Percentiles rank a stretch among this genome's conserved stretches.
Conservation (phyloP, 2,888 invertebrate genomes). For the Sarcophaga rosellei region DNA sequence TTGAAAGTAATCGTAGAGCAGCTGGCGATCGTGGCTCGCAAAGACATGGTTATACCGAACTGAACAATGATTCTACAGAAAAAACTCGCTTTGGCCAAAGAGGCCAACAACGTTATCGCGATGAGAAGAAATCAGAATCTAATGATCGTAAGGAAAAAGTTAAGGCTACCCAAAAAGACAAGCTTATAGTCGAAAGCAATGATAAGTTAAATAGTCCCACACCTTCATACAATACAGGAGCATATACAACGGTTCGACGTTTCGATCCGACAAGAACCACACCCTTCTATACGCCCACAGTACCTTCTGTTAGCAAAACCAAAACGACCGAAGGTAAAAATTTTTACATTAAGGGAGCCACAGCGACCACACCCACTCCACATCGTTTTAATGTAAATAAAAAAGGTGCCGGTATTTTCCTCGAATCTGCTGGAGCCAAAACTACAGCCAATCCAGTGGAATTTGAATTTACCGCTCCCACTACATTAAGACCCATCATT, state of each 20-base stretch:
- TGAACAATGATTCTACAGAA: conserved; percentile 68
- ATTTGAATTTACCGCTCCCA: conserved; percentile 65
- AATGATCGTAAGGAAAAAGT: conserved; percentile 66
- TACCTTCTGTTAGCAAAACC: conserved; percentile 76
- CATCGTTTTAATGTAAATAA: conserved; percentile 73
- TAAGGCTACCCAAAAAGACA: conserved; percentile 67
- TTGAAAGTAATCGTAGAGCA: conserved; percentile 33
- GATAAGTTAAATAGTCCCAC: conserved; percentile 72
- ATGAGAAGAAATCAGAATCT: conserved; percentile 69
- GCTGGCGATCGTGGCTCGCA: conserved; percentile 70
- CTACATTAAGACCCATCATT: conserved; percentile 74
- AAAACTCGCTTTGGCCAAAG: conserved; percentile 74
- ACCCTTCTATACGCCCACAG: conserved; percentile 81
- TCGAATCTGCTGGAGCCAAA: conserved; percentile 70
- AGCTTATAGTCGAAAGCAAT: conserved; percentile 57
- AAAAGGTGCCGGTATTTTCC: conserved; percentile 69
- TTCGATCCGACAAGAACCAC: conserved; percentile 78
- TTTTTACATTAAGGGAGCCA: conserved; percentile 69
- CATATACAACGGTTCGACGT: conserved; percentile 78
- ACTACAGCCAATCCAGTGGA: conserved; percentile 68
- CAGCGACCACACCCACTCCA: conserved; percentile 74
- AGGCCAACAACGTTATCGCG: conserved; percentile 74
- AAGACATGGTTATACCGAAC: conserved; percentile 51
- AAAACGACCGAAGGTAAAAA: conserved; percentile 75
- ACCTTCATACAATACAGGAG: conserved; percentile 73